Conservation (phyloP, 2,797 vertebrate species). For the Menidia menidia region DNA sequence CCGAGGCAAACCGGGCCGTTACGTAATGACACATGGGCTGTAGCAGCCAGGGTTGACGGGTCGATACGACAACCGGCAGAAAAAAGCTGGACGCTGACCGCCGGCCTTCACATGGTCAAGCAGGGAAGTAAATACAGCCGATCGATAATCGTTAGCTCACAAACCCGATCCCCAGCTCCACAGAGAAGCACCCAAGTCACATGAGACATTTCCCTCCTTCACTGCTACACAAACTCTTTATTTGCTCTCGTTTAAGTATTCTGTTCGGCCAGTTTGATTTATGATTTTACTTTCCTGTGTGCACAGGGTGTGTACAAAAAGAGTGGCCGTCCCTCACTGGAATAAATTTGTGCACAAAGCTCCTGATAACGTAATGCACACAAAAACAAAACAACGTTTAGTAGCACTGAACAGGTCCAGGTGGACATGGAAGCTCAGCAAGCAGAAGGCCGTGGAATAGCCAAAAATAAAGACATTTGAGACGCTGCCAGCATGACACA, state of each 20-base stretch:
- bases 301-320: neutral
- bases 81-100: constrained; percentile 24
- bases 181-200: constrained; percentile 1
- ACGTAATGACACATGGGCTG: constrained; percentile 55
- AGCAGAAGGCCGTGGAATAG: neutral
- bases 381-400: too few species aligned
- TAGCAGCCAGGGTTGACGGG: constrained; percentile 32
- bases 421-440: too few species aligned
- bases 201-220: too few species aligned
- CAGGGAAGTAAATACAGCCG: constrained; percentile 13
- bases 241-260: neutral
- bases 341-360: neutral
- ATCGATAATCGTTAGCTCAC: constrained; percentile 54
- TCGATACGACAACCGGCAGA: constrained; percentile 44
- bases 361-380: neutral
- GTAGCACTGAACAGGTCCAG: too few species aligned
- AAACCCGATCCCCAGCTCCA: constrained; percentile 38
- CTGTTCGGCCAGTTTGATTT: neutral
- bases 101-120: constrained; percentile 54
- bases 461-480: neutral
- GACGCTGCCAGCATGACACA: neutral
- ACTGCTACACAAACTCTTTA: neutral
- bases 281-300: neutral
- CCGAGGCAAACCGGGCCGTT: constrained; percentile 46
- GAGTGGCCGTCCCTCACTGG: neutral